Conservation (phyloP, 1,140 invertebrate genomes). For the Chironomus striatipennis region DNA sequence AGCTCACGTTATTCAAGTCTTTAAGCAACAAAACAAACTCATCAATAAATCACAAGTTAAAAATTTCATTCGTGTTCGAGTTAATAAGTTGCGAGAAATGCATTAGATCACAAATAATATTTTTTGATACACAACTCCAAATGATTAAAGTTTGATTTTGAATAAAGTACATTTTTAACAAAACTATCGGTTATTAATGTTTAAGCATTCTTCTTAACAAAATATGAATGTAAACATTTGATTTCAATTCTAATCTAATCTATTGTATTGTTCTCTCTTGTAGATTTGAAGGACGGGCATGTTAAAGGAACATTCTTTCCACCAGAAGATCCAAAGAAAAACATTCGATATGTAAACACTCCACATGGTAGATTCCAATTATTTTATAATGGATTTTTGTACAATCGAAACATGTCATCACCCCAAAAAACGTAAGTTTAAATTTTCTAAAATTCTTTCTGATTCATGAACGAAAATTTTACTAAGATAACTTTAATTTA, state of each 20-base stretch:
- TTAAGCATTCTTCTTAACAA: too few relatives aligned
- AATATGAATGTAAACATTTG: too few relatives aligned
- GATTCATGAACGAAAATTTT: too few relatives aligned
- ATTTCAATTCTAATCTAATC: neutral
- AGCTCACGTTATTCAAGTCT: neutral
- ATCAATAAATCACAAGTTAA: neutral
- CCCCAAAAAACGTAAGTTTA: neutral
- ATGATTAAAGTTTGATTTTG: too few relatives aligned
- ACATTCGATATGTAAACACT: neutral
- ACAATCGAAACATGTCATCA: slow-evolving; percentile 19
- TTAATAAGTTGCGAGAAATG: neutral
- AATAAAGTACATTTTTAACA: too few relatives aligned
- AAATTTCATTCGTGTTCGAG: neutral
- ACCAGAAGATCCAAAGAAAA: neutral
- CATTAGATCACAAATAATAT: too few relatives aligned
- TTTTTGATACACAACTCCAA: too few relatives aligned
- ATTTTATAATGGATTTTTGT: slow-evolving; percentile 25
- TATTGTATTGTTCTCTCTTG: neutral
- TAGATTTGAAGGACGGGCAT: neutral
- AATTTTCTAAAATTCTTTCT: neutral
- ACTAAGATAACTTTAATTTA: neutral
- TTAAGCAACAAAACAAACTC: neutral
- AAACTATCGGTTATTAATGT: too few relatives aligned
- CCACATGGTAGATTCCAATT: slow-evolving; percentile 22
- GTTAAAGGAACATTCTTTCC: neutral